Evolutionary conservation across 2,797 vertebrate species (phyloP), one percentile per base, ranked within the genome.

Genomic region (Threskiornis aethiopicus): DNA sequence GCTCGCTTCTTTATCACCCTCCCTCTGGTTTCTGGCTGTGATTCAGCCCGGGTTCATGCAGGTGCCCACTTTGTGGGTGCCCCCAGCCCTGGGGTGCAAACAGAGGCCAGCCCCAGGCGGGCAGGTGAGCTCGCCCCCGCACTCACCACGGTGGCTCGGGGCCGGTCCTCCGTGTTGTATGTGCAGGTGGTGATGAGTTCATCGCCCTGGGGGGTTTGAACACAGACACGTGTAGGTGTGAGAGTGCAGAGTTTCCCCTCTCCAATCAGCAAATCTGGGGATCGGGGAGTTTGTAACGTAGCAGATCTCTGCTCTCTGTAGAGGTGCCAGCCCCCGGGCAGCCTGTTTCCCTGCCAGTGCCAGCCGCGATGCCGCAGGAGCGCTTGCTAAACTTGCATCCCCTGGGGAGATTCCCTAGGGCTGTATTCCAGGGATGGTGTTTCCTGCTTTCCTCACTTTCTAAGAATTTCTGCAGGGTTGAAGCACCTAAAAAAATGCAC

Each of bases 181-280:
- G 98, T 98, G 35, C 99, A 99, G 78, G 98, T 99, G 2, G 99
- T 99, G 93, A 99, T 95, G 35, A 99, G 99, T 64, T 98, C 98
- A 2, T 99, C 99, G 0, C 99, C 99, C 99, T 99, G 93, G 19
- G 11, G 10, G 37, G 72, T 16, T 69, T 4, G 20, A 91, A 87
- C 12, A 79, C 15, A 59, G 31, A 87, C 6, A 9, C 0, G 4
- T 16, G 55, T 9, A 4, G 6, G 31, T 47, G 29, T 29, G 28
- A 1, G 91, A 24, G 21, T 3, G 42, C 15, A 18, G 37, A 12
- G 25, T 11, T 84, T 62, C 28, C 69, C 37, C 41, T 51, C 52
- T 20, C 39, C 1, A 0, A 24, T 17, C 29, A 11, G 20, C 9
- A 49, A 26, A 18, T 49, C 11, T 41, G 4, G 26, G 83, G 44